Base-by-base conservation (phyloP, 2,113 vertebrate genomes). In the Peromyscus maniculatus region DNA sequence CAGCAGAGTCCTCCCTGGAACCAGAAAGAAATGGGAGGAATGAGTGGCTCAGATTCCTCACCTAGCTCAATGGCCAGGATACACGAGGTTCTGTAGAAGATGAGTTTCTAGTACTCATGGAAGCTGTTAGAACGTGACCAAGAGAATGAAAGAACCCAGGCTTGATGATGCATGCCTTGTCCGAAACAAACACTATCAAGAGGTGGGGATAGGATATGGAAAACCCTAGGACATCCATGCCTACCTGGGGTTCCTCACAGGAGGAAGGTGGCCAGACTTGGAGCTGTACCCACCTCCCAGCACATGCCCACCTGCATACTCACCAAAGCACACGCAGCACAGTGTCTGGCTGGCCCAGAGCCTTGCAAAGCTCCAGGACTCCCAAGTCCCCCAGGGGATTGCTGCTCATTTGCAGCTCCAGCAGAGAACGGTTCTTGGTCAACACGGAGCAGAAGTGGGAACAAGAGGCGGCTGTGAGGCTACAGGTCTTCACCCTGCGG, bases 401-500 rank as follows among this genome's bases (percentile, higher is more conserved):
- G 97, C 87, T 89, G 0, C 98, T 98, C 2, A 99, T 74, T 62
- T 98, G 98, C 88, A 99, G 97, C 7, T 99, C 98, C 95, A 91
- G 96, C 43, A 99, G 95, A 39, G 59, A 39, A 49, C 71, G 92
- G 93, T 97, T 99, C 57, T 78, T 22, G 0, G 97, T 91, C 94
- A 99, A 90, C 87, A 98, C 89, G 0, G 96, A 62, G 72, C 98
- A 39, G 55, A 99, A 19, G 3, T 96, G 96, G 26, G 97, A 94
- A 93, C 99, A 99, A 97, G 98, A 98, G 39, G 97, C 97, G 0
- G 95, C 77, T 0, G 98, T 99, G 93, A 99, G 87, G 71, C 97
- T 86, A 0, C 99, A 99, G 39, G 98, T 97, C 93, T 98, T 98
- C 36, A 98, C 21, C 99, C 99, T 99, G 97, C 13, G 89, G 91